These are phyloP conservation scores for Coenobita brevimanus DNA, from an alignment of 1,140 invertebrate genomes.

Conservation along the genomic window DNA sequence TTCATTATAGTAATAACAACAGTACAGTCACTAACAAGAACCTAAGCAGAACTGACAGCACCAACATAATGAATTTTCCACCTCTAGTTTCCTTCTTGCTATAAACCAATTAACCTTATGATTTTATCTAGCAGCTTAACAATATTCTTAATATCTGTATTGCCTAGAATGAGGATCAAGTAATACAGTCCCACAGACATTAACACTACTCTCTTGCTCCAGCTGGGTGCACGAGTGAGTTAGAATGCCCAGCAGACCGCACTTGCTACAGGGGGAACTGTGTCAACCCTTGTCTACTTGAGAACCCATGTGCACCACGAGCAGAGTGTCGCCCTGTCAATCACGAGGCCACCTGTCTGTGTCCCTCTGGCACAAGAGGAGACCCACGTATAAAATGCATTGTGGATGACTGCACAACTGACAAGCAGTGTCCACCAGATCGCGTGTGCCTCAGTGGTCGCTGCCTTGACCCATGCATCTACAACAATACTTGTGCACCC, in stretches of 20 bases:
- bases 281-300: conserved; percentile 85
- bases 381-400: conserved; percentile 70
- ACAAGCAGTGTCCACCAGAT: conserved; percentile 71
- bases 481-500: conserved; percentile 72
- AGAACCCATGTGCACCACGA: conserved; percentile 85
- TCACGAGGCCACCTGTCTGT: conserved; percentile 71
- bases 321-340: conserved; percentile 82
- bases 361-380: conserved; percentile 70
- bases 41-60: no score
- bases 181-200: background rate
- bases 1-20: background rate
- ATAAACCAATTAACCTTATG: no score
- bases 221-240: conserved; percentile 84
- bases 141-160: no score
- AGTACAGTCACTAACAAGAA: no score
- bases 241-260: conserved; percentile 84
- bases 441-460: conserved; percentile 71
- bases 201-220: conserved; percentile 62
- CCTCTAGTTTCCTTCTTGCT: no score
- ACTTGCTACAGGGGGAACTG: conserved; percentile 87
- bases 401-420: conserved; percentile 70
- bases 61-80: no score
- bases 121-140: no score
- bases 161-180: no score
- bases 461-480: conserved; percentile 70